Evolutionary conservation across 2,113 vertebrate genomes (phyloP), one percentile per base, ranked within the genome.

Genomic region (Aldabrachelys gigantea): DNA sequence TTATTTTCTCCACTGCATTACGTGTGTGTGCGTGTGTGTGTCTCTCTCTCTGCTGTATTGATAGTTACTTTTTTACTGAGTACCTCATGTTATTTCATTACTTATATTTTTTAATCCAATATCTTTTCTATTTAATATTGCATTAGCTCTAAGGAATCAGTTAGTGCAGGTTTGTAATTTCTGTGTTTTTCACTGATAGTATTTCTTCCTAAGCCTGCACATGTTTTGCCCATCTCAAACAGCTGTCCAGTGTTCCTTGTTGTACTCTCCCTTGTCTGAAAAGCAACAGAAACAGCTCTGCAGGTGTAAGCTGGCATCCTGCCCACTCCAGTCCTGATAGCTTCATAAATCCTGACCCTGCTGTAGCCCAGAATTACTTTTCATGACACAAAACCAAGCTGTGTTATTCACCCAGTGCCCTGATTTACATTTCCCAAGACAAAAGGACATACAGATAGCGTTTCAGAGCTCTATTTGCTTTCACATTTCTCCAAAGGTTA

Each of bases 321-420:
- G 94, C 97, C 97, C 96, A 92, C 84, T 94, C 82, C 79, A 89
- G 84, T 91, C 93, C 94, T 97, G 97, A 98, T 94, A 96, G 93
- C 95, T 98, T 97, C 97, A 98, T 98, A 98, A 98, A 98, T 97
- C 96, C 97, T 97, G 93, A 97, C 97, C 96, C 93, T 97, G 89
- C 90, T 62, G 6, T 59, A 96, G 94, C 82, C 91, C 84, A 92
- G 89, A 97, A 95, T 97, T 98, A 95, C 97, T 97, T 98, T 98
- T 98, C 97, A 93, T 95, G 96, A 98, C 94, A 98, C 94, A 98
- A 97, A 98, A 95, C 96, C 96, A 97, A 97, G 95, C 84, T 97
- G 85, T 97, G 93, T 96, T 98, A 97, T 97, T 98, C 97, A 97
- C 88, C 91, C 94, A 94, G 89, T 97, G 92, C 62, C 93, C 94